phyloP scores from a whole-genome alignment of 2,888 invertebrate species.

The Synanthedon myopaeformis region DNA sequence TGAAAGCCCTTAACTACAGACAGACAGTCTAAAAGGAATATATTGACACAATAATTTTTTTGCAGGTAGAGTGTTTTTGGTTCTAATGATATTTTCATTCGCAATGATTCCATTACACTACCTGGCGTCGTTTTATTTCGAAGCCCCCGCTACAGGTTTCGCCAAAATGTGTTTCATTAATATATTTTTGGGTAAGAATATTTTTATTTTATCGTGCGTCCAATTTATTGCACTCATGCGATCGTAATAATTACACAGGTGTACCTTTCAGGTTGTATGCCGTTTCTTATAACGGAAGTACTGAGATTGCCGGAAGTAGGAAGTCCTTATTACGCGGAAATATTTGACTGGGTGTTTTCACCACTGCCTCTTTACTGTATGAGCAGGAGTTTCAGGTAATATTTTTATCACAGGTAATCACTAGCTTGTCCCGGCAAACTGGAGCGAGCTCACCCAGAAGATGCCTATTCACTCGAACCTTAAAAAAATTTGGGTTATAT shows the following conservation, averaged over 20 bases:
- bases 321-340: constrained; percentile 70
- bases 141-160: constrained; percentile 81
- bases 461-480: no score
- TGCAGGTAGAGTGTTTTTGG: constrained; percentile 71
- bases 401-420: not conserved
- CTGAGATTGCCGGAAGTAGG: constrained; percentile 75
- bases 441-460: no score
- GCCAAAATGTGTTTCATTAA: constrained; percentile 81
- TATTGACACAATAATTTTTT: constrained; percentile 2
- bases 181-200: constrained; percentile 65
- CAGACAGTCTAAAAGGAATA: no score
- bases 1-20: no score
- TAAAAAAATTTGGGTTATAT: no score
- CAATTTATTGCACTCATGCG: not conserved
- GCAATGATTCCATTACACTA: constrained; percentile 81
- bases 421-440: no score
- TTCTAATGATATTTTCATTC: constrained; percentile 77
- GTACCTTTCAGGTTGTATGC: constrained; percentile 72
- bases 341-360: constrained; percentile 79
- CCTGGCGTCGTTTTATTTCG: constrained; percentile 76
- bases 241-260: no score
- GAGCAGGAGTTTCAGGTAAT: constrained; percentile 56
- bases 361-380: constrained; percentile 75
- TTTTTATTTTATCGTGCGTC: constrained; percentile 3
- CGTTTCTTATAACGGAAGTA: constrained; percentile 78